Evolutionary conservation across 2,888 invertebrate genomes (phyloP).

Genomic region (Bimastos eiseni): DNA sequence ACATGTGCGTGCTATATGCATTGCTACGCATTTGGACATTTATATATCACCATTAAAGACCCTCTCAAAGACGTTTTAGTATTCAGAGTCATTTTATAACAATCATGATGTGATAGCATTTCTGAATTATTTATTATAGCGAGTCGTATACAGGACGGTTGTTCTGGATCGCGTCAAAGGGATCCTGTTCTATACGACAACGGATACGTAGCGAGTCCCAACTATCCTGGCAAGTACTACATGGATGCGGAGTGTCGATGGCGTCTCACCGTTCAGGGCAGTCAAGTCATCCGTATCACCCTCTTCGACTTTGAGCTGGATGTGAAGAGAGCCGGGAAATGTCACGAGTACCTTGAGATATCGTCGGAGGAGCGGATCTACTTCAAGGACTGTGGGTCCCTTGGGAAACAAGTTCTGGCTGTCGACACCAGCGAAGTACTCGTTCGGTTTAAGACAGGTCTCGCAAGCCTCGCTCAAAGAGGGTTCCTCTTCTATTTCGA

Average conservation of each 20-base stretch:
- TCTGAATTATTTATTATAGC: neutral
- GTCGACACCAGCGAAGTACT: slow-evolving; percentile 34
- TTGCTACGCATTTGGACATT: neutral
- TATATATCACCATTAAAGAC: neutral
- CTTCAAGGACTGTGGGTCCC: slow-evolving; percentile 43
- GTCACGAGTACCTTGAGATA: slow-evolving; percentile 41
- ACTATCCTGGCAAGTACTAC: slow-evolving; percentile 44
- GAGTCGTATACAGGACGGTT: neutral
- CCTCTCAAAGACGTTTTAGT: neutral
- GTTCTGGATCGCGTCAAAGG: neutral
- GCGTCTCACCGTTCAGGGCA: slow-evolving; percentile 40
- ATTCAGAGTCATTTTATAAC: neutral
- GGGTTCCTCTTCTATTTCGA: slow-evolving; percentile 44
- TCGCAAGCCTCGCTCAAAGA: slow-evolving; percentile 40
- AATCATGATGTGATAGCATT: too few species aligned
- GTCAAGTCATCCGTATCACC: slow-evolving; percentile 37
- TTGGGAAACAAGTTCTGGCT: slow-evolving; percentile 40
- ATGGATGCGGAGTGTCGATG: slow-evolving; percentile 42
- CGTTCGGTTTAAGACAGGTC: slow-evolving; percentile 40
- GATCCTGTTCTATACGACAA: slow-evolving; percentile 33
- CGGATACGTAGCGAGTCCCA: slow-evolving; percentile 43
- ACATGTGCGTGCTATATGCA: too few species aligned
- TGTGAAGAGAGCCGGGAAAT: slow-evolving; percentile 41
- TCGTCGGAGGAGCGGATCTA: slow-evolving; percentile 33
- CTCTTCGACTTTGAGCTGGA: slow-evolving; percentile 45